phyloP scores from a whole-genome alignment of 2,888 invertebrate species.

The Lasioglossum leucozonium region DNA sequence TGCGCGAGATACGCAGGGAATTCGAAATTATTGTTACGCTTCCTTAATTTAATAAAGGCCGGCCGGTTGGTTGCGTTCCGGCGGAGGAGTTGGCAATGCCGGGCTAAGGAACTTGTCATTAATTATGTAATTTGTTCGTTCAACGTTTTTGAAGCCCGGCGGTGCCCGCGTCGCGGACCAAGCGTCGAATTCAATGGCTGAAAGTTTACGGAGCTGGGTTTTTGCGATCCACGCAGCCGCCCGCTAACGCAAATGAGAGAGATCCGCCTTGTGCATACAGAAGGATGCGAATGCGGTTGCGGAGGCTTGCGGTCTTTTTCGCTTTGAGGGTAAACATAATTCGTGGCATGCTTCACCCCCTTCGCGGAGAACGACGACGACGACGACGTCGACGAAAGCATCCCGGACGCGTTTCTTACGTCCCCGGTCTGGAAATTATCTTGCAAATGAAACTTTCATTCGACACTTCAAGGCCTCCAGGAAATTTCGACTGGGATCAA shows the following conservation, averaged over 20 bases:
- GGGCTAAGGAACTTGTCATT: background rate
- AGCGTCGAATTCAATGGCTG: constrained; percentile 8
- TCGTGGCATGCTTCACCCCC: constrained; percentile 12
- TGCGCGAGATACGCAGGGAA: background rate
- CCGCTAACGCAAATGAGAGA: constrained; percentile 22
- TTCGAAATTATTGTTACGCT: constrained; percentile 8
- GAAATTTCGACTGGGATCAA: background rate
- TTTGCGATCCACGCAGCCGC: constrained; percentile 21
- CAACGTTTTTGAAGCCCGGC: background rate
- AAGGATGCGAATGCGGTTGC: constrained; percentile 32
- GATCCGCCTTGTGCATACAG: constrained; percentile 13
- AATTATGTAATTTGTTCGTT: constrained; percentile 35
- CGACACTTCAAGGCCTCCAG: background rate
- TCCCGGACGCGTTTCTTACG: constrained; percentile 10
- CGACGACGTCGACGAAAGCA: background rate
- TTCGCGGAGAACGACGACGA: background rate
- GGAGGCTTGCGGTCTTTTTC: constrained; percentile 36
- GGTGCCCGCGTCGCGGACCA: background rate
- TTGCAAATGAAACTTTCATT: constrained; percentile 23
- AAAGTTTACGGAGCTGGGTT: constrained; percentile 13
- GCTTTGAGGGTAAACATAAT: constrained; percentile 37
- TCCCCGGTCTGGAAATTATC: constrained; percentile 22
- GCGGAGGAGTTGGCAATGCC: background rate
- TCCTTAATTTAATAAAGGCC: constrained; percentile 26
- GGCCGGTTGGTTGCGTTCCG: background rate